A percentile compares a stretch with the other conserved stretches of the same genome.
Evolutionary conservation across 2,113 vertebrate species (phyloP).

Genomic region (Odocoileus virginianus): DNA sequence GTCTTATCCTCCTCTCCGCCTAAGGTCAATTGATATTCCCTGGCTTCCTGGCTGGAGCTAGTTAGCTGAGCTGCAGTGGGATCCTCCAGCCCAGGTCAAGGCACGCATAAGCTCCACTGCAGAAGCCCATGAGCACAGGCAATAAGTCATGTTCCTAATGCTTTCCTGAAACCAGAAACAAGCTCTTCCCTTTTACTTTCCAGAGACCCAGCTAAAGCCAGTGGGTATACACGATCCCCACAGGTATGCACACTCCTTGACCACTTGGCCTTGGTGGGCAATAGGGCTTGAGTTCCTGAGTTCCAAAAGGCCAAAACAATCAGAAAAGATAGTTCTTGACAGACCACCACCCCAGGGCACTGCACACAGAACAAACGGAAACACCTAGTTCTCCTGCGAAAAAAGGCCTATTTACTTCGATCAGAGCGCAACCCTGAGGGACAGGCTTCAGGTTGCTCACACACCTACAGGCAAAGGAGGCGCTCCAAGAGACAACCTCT

Average conservation of each 20-base stretch:
- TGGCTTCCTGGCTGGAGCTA: not conserved
- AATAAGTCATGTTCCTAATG: not conserved
- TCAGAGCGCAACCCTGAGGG: not conserved
- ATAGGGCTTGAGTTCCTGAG: not conserved
- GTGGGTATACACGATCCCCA: not conserved
- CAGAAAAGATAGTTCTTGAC: not conserved
- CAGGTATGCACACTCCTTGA: not conserved
- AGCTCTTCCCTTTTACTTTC: not conserved
- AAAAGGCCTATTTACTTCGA: not conserved
- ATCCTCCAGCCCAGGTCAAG: not conserved
- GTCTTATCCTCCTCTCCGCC: not conserved
- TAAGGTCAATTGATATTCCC: not conserved
- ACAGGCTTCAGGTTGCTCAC: not conserved
- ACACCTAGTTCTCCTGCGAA: not conserved
- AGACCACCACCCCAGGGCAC: not conserved
- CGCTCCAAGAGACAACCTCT: not conserved
- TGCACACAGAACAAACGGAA: not conserved
- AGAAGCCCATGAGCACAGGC: not conserved
- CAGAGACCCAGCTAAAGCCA: not conserved
- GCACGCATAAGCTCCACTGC: fast-evolving
- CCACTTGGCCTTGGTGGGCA: not conserved
- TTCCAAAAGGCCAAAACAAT: not conserved
- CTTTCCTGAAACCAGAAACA: not conserved
- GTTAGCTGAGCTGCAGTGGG: not conserved
- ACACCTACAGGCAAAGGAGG: not conserved